Percentiles rank a stretch among this genome's conserved stretches.
phyloP scores from a whole-genome alignment of 2,888 invertebrate genomes.

The Torymus aiolomorphi region DNA sequence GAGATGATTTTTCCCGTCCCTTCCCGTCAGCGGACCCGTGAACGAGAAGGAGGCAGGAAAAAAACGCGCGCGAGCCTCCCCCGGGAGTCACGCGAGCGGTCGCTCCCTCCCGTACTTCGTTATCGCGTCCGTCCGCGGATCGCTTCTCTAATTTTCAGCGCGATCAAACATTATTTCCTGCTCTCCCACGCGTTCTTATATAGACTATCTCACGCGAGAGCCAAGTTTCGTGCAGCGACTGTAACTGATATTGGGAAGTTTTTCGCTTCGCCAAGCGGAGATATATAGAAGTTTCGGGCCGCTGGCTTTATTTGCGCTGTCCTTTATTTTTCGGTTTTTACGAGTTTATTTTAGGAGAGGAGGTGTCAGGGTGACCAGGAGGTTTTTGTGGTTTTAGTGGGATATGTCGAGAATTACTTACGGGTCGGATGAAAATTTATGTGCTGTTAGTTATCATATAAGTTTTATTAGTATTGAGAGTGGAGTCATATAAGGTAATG shows the following conservation, averaged over 20 bases:
- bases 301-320: slow-evolving; percentile 9
- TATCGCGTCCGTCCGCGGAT: slow-evolving; percentile 58
- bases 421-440: background rate
- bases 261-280: slow-evolving; percentile 59
- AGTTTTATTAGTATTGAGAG: no score
- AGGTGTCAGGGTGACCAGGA: no score
- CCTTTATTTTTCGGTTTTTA: slow-evolving; percentile 21
- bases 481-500: no score
- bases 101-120: slow-evolving; percentile 43
- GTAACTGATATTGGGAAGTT: slow-evolving; percentile 70
- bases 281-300: slow-evolving; percentile 54
- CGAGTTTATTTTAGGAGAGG: background rate
- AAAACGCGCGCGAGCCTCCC: slow-evolving; percentile 58
- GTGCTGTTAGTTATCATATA: no score
- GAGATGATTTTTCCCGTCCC: slow-evolving; percentile 65
- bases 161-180: slow-evolving; percentile 70
- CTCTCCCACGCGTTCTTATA: slow-evolving; percentile 49
- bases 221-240: slow-evolving; percentile 61
- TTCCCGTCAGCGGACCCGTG: slow-evolving; percentile 35
- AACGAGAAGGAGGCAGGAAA: slow-evolving; percentile 49
- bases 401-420: background rate
- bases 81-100: slow-evolving; percentile 56
- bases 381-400: no score
- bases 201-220: slow-evolving; percentile 1
- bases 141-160: slow-evolving; percentile 71